phyloP scores from a whole-genome alignment of 2,113 vertebrate genomes.

The Perca flavescens region DNA sequence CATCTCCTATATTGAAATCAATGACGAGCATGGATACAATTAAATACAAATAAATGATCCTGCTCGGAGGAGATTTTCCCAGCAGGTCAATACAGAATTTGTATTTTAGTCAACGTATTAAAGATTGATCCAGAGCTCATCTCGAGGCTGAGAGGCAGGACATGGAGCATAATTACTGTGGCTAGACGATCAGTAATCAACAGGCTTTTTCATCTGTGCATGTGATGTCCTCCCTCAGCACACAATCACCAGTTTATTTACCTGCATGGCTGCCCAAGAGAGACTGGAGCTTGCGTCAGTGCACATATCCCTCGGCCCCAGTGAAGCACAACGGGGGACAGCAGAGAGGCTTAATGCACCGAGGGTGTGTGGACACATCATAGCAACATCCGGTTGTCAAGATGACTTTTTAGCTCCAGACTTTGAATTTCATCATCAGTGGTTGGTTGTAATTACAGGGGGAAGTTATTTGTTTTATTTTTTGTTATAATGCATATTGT shows the following conservation, averaged over 20 bases:
- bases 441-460: background rate
- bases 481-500: background rate
- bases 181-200: slow-evolving; percentile 42
- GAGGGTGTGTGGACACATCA: slow-evolving; percentile 47
- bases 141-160: slow-evolving; percentile 3
- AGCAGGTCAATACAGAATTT: slow-evolving; percentile 44
- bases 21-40: slow-evolving; percentile 21
- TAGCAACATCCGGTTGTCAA: slow-evolving; percentile 62
- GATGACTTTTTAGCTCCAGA: slow-evolving; percentile 38
- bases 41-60: slow-evolving; percentile 32
- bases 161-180: background rate
- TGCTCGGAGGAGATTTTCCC: background rate
- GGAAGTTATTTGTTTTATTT: background rate
- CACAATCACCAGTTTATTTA: slow-evolving; percentile 72
- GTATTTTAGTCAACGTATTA: slow-evolving; percentile 30
- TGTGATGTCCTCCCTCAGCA: slow-evolving; percentile 50
- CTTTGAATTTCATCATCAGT: slow-evolving; percentile 22
- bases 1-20: slow-evolving; percentile 33
- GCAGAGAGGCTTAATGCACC: slow-evolving; percentile 38
- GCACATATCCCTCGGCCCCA: slow-evolving; percentile 59
- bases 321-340: slow-evolving; percentile 44
- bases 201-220: slow-evolving; percentile 38
- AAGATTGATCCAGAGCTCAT: slow-evolving; percentile 50
- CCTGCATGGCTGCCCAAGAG: slow-evolving; percentile 67
- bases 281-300: slow-evolving; percentile 73